phyloP scores from a whole-genome alignment of 2,888 invertebrate species.

The Lomographa bimaculata region DNA sequence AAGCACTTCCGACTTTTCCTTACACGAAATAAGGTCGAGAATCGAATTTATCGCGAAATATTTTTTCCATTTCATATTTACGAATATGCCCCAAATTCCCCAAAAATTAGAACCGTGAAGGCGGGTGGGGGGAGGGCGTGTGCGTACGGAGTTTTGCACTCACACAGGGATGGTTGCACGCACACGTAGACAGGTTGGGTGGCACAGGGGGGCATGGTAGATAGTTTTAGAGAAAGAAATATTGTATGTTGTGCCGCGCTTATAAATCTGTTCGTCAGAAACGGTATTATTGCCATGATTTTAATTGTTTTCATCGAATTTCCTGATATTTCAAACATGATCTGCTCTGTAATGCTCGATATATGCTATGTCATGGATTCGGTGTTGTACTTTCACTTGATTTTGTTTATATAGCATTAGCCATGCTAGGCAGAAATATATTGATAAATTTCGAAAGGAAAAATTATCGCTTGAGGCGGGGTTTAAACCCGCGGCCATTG shows the following conservation, averaged over 20 bases:
- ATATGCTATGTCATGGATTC: too few relatives aligned
- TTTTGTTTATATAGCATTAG: too few relatives aligned
- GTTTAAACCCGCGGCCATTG: too few relatives aligned
- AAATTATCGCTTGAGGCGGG: too few relatives aligned
- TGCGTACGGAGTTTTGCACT: conserved; percentile 60
- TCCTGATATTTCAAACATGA: too few relatives aligned
- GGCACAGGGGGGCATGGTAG: conserved; percentile 45
- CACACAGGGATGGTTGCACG: conserved; percentile 42
- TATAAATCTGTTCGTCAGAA: conserved; percentile 51
- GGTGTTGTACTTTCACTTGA: too few relatives aligned
- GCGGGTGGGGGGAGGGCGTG: conserved; percentile 61
- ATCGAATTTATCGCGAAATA: conserved; percentile 65
- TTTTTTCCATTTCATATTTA: conserved; percentile 85
- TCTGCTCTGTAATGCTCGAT: too few relatives aligned
- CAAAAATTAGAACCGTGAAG: conserved; percentile 85
- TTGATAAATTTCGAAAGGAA: too few relatives aligned
- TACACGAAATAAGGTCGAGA: conserved; percentile 45
- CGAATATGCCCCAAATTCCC: conserved; percentile 85
- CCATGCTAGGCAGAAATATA: too few relatives aligned
- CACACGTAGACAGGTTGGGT: conserved; percentile 34
- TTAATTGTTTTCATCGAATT: conserved; percentile 32
- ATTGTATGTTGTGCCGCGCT: conserved; percentile 57
- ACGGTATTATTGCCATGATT: conserved; percentile 42
- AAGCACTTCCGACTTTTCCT: conserved; percentile 49
- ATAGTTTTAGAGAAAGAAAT: conserved; percentile 80